Base-by-base conservation (phyloP, 1,140 invertebrate species). In the Sitodiplosis mosellana region DNA sequence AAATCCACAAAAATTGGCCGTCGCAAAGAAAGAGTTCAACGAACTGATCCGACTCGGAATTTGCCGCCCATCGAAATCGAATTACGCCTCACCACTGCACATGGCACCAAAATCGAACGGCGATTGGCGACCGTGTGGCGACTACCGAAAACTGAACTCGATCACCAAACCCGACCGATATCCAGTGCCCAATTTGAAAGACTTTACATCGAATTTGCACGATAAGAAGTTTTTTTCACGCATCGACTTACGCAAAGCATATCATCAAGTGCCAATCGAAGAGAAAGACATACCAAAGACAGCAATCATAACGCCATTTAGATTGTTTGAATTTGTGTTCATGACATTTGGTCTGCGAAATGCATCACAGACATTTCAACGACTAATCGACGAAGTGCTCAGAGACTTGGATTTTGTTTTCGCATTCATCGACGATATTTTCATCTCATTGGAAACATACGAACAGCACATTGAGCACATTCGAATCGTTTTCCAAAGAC, bases 21-120 rank as follows among this genome's bases (percentile, higher is more conserved):
- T n/a, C n/a, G n/a, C n/a, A n/a, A n/a, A n/a, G n/a, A n/a, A n/a
- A n/a, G n/a, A n/a, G n/a, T n/a, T n/a, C n/a, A n/a, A n/a, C n/a
- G n/a, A n/a, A n/a, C n/a, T n/a, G n/a, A n/a, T n/a, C n/a, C n/a
- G n/a, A n/a, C n/a, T n/a, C n/a, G n/a, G n/a, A n/a, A n/a, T n/a
- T n/a, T n/a, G n/a, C n/a, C n/a, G n/a, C n/a, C n/a, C n/a, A n/a
- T n/a, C n/a, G n/a, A n/a, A n/a, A n/a, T n/a, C n/a, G n/a, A n/a
- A n/a, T n/a, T n/a, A n/a, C n/a, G n/a, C n/a, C n/a, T n/a, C n/a
- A n/a, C 64, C 63, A 6, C 52, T 68, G 2, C 57, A 66, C 2
- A 41, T 68, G 10, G 58, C 59, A 0, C 47, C 46, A 7, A 70
- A 72, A 51, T 61, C 61, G 48, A 63, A 70, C 52, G 63, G 63